Conservation (phyloP, 2,888 invertebrate species). For the Trachelus iudaicus region DNA sequence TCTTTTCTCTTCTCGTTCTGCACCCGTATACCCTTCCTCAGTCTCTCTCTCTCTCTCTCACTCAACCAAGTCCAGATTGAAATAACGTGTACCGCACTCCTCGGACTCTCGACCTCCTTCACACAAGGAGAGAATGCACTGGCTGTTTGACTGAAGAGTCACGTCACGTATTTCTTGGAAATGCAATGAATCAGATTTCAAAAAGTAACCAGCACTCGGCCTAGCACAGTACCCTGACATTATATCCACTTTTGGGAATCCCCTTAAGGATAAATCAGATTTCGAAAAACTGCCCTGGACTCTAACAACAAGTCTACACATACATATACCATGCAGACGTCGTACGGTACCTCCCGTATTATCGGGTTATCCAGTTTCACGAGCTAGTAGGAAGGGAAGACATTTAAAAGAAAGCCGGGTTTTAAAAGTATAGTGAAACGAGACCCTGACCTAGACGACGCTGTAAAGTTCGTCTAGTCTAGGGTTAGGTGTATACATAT, state of each 20-base stretch:
- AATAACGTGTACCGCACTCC: not conserved
- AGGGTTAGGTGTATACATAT: not conserved
- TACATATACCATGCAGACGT: too few relatives aligned
- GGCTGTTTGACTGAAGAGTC: not conserved
- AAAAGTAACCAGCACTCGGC: not conserved
- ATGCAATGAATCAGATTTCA: not conserved
- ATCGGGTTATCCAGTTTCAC: not conserved
- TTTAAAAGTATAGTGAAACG: not conserved
- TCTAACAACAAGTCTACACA: not conserved
- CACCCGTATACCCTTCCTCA: not conserved
- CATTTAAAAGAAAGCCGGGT: not conserved
- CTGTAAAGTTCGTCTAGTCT: not conserved
- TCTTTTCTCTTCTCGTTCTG: not conserved
- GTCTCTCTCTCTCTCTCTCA: not conserved
- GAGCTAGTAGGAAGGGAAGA: not conserved
- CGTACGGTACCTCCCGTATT: not conserved
- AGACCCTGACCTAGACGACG: constrained; percentile 42
- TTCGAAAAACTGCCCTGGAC: not conserved
- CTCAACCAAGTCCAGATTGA: not conserved
- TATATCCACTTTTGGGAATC: not conserved
- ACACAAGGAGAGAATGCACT: not conserved
- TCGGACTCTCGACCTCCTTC: not conserved
- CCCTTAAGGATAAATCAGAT: not conserved
- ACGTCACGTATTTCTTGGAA: not conserved
- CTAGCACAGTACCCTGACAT: not conserved